These are phyloP conservation scores for Anabas testudineus DNA, from an alignment of 2,797 vertebrate species.

Conservation along the genomic window DNA sequence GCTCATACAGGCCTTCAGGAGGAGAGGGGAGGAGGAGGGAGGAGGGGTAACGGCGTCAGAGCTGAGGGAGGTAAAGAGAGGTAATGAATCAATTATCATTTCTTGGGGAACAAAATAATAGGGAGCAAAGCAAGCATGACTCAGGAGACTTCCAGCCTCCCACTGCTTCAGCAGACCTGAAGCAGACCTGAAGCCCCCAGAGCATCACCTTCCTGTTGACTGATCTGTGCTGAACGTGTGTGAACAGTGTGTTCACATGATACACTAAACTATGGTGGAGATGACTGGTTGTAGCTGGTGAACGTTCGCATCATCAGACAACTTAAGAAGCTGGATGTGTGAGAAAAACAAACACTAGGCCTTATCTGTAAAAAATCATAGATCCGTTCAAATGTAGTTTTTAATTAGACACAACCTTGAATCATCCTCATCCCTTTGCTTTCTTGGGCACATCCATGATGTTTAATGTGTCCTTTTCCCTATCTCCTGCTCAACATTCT, in stretches of 20 bases:
- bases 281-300: neutral
- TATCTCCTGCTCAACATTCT: too few species aligned
- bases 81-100: slow-evolving; percentile 68
- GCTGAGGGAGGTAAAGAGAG: slow-evolving; percentile 25
- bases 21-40: neutral
- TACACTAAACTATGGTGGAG: too few species aligned
- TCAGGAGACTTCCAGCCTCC: neutral
- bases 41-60: slow-evolving; percentile 14
- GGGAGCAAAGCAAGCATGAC: neutral
- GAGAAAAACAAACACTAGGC: too few species aligned
- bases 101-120: slow-evolving; percentile 2
- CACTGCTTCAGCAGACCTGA: slow-evolving; percentile 15
- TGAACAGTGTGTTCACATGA: neutral
- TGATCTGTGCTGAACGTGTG: neutral
- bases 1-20: slow-evolving; percentile 22
- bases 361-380: too few species aligned
- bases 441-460: too few species aligned
- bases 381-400: too few species aligned
- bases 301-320: too few species aligned
- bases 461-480: too few species aligned
- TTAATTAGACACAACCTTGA: too few species aligned
- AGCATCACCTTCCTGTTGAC: slow-evolving; percentile 1
- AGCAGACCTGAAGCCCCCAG: slow-evolving; percentile 21
- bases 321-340: too few species aligned
- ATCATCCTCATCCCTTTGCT: too few species aligned